These are phyloP conservation scores for Drosophila virilis DNA, from an alignment of 1,140 invertebrate genomes.

Conservation along the genomic window DNA sequence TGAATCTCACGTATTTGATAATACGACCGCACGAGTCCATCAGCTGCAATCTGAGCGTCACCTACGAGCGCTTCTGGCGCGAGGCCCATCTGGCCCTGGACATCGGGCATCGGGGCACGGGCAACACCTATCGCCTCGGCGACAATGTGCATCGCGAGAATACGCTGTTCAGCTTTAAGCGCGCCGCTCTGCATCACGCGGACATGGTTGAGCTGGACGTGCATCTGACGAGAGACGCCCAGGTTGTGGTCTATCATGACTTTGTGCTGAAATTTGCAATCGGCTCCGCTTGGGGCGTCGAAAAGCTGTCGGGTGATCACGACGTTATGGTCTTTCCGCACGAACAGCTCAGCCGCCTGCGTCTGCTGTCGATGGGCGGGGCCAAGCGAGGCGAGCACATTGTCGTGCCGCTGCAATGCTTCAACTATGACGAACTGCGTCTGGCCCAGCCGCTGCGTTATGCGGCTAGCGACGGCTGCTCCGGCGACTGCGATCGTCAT, in stretches of 20 bases:
- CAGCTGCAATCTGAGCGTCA: conserved; percentile 25
- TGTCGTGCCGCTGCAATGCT: conserved; percentile 43
- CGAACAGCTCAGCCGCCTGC: conserved; percentile 41
- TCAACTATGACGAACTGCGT: conserved; percentile 50
- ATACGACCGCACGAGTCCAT: conserved; percentile 35
- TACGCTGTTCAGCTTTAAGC: conserved; percentile 52
- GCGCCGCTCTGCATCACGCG: conserved; percentile 32
- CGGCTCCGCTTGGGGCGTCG: background rate
- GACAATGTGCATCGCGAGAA: conserved; percentile 59
- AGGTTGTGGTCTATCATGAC: conserved; percentile 70
- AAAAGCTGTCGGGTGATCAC: conserved; percentile 12
- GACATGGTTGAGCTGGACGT: conserved; percentile 76
- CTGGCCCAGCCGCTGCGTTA: conserved; percentile 25
- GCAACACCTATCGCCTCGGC: conserved; percentile 31
- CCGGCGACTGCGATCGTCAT: conserved; percentile 89
- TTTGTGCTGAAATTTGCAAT: conserved; percentile 42
- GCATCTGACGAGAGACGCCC: conserved; percentile 61
- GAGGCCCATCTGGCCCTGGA: conserved; percentile 22
- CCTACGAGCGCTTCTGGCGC: conserved; percentile 51
- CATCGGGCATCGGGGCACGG: conserved; percentile 62
- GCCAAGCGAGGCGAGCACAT: conserved; percentile 22
- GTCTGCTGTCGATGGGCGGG: conserved; percentile 50
- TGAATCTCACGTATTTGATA: conserved; percentile 48
- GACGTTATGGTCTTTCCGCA: conserved; percentile 49
- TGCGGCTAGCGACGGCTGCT: conserved; percentile 6